Conservation (phyloP, 2,888 invertebrate genomes). For the Falcaria lacertinaria region DNA sequence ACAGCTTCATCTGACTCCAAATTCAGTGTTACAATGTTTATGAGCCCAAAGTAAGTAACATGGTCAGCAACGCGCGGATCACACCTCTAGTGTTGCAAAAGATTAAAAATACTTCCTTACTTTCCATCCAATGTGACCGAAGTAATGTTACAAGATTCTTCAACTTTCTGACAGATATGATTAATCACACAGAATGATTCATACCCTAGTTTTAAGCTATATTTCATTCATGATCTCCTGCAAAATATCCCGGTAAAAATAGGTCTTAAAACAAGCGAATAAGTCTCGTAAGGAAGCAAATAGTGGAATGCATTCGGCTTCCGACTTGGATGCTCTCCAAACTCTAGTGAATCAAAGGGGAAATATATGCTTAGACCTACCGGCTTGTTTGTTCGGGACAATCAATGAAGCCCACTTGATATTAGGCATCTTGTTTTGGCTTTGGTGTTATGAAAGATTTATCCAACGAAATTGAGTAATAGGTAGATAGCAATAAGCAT, state of each 20-base stretch:
- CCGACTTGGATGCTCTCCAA: constrained; percentile 48
- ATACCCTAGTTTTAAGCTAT: not conserved
- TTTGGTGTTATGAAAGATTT: not conserved
- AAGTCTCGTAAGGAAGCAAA: constrained; percentile 50
- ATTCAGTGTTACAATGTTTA: too few species aligned
- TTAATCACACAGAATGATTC: too few species aligned
- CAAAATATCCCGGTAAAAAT: constrained; percentile 9
- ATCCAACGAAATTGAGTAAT: not conserved
- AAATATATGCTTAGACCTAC: constrained; percentile 42
- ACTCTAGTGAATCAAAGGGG: constrained; percentile 36
- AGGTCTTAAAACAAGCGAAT: constrained; percentile 30
- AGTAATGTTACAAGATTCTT: too few species aligned
- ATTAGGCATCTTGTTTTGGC: constrained; percentile 2
- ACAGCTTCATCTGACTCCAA: too few species aligned
- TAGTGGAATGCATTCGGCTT: constrained; percentile 37
- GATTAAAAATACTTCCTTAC: too few species aligned
- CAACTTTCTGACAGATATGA: too few species aligned
- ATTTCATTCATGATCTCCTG: not conserved
- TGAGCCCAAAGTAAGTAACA: too few species aligned
- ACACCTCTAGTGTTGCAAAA: too few species aligned
- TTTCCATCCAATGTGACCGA: too few species aligned
- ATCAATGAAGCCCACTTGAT: constrained; percentile 22
- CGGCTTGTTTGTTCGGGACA: constrained; percentile 25
- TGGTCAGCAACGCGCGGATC: too few species aligned
- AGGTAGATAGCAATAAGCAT: too few species aligned